Evolutionary conservation across 2,113 vertebrate genomes (phyloP).

Genomic region (Aegotheles bennettii): DNA sequence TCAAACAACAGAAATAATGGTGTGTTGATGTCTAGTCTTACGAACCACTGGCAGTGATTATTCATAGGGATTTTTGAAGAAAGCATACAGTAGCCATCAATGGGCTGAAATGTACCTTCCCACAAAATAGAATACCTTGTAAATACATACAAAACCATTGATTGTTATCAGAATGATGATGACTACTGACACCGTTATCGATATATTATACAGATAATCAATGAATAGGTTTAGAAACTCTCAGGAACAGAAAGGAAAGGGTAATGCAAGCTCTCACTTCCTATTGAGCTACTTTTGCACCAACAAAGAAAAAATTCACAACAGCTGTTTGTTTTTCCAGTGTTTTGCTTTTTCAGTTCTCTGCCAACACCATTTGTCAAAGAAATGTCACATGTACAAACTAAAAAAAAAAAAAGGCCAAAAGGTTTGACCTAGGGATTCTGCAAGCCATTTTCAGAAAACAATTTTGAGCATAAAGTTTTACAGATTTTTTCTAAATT

Average conservation of each 20-base stretch:
- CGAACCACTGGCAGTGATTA: background rate
- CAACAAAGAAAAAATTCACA: background rate
- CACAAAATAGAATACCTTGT: background rate
- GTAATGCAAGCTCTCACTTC: background rate
- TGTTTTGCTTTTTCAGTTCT: background rate
- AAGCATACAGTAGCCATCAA: background rate
- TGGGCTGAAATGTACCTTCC: background rate
- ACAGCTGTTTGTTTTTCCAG: background rate
- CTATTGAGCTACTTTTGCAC: background rate
- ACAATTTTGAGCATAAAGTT: background rate
- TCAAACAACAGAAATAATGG: background rate
- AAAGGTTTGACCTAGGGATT: background rate
- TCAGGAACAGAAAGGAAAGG: background rate
- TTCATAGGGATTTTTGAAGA: background rate
- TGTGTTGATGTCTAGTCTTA: background rate
- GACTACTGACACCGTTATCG: background rate
- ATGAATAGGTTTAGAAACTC: background rate
- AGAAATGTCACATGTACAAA: background rate
- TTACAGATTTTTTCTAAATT: background rate
- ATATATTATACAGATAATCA: background rate
- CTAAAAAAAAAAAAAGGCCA: background rate
- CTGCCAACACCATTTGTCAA: background rate
- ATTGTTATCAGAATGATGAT: background rate
- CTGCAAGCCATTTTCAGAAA: background rate
- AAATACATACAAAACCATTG: background rate